Evolutionary conservation across 2,113 vertebrate species (phyloP).

Genomic region (Hiodon alosoides): DNA sequence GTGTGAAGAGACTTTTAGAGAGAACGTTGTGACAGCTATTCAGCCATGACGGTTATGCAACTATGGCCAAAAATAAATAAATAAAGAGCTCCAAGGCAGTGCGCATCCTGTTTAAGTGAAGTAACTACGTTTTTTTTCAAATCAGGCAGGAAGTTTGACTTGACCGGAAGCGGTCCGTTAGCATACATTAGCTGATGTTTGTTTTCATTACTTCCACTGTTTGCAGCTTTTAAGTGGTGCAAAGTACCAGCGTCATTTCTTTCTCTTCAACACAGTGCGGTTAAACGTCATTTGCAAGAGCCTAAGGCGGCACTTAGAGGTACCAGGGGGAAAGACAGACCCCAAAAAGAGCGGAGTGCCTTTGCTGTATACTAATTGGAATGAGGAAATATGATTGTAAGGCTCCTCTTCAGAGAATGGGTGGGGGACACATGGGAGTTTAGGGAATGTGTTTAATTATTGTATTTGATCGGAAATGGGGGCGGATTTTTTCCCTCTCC

Average conservation of each 20-base stretch:
- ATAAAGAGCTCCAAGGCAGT: slow-evolving; percentile 47
- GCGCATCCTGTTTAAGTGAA: slow-evolving; percentile 68
- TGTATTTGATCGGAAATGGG: slow-evolving; percentile 59
- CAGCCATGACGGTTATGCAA: slow-evolving; percentile 47
- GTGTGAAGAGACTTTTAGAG: slow-evolving; percentile 17
- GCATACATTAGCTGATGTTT: slow-evolving; percentile 45
- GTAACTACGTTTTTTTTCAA: slow-evolving; percentile 61
- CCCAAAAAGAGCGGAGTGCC: slow-evolving; percentile 58
- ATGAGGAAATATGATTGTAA: slow-evolving; percentile 60
- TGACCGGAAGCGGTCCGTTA: slow-evolving; percentile 56
- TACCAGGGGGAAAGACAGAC: slow-evolving; percentile 17
- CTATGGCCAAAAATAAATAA: slow-evolving; percentile 36
- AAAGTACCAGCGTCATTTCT: slow-evolving; percentile 18
- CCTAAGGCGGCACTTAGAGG: slow-evolving; percentile 48
- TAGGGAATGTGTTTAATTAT: slow-evolving; percentile 64
- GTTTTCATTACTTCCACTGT: slow-evolving; percentile 45
- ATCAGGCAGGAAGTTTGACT: slow-evolving; percentile 63
- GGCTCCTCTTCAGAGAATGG: slow-evolving; percentile 59
- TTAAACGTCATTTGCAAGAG: slow-evolving; percentile 32
- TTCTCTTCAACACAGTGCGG: slow-evolving; percentile 20
- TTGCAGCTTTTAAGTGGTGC: slow-evolving; percentile 37
- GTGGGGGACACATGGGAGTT: slow-evolving; percentile 55
- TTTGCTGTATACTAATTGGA: slow-evolving; percentile 64
- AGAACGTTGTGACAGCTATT: slow-evolving; percentile 22
- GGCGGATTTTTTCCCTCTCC: slow-evolving; percentile 45